phyloP scores from a whole-genome alignment of 1,140 invertebrate genomes.

The Parasteatoda tepidariorum region DNA sequence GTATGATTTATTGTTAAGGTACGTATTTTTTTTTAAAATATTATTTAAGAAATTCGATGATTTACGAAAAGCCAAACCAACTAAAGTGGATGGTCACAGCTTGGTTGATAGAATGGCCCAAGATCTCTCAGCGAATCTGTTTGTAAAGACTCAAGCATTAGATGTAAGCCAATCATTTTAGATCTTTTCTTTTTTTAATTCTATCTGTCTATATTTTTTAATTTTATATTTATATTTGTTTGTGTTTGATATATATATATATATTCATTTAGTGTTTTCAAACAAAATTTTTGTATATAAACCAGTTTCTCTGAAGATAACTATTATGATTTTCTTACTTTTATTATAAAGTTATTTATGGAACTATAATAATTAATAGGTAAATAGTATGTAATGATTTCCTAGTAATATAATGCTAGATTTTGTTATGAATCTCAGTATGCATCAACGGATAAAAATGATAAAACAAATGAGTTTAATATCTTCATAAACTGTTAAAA shows the following conservation, averaged over 20 bases:
- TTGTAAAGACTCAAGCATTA: constrained; percentile 46
- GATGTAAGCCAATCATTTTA: constrained; percentile 29
- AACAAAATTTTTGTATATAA: background rate
- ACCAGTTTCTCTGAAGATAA: no score
- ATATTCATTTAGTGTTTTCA: background rate
- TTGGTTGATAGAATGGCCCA: constrained; percentile 50
- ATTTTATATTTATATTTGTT: background rate
- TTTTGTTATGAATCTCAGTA: no score
- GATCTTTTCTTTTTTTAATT: background rate
- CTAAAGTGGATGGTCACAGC: constrained; percentile 38
- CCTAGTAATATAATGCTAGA: no score
- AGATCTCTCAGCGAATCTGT: constrained; percentile 48
- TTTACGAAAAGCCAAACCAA: constrained; percentile 38
- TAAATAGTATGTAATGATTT: no score
- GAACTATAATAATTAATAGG: no score
- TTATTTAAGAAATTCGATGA: constrained; percentile 47
- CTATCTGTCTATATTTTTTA: background rate
- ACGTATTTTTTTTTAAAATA: no score
- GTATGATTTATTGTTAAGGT: no score
- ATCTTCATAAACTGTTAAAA: no score
- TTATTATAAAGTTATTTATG: no score
- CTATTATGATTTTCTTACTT: no score
- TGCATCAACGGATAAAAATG: no score
- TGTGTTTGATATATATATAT: background rate
- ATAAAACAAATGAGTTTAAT: no score